A percentile compares a stretch with the other conserved stretches of the same genome.
Conservation (phyloP, 2,797 vertebrate species). For the Takifugu ocellatus region DNA sequence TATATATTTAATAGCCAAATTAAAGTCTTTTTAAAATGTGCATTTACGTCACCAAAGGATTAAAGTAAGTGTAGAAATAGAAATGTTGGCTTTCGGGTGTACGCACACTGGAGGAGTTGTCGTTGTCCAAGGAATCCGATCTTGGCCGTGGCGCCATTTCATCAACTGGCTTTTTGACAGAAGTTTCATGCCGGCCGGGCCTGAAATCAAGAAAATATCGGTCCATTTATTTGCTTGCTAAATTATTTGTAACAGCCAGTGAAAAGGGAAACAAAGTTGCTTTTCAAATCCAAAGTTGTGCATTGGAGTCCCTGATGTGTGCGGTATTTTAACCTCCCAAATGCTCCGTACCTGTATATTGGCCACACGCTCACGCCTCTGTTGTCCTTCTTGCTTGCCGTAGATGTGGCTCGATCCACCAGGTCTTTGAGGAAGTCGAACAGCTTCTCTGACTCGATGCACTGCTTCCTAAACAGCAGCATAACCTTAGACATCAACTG, state of each 20-base stretch:
- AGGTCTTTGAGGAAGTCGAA: constrained; percentile 76
- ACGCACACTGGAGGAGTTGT: constrained; percentile 52
- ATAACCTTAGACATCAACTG: not conserved
- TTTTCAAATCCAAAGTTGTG: too few species aligned
- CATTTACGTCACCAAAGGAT: too few species aligned
- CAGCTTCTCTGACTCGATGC: constrained; percentile 74
- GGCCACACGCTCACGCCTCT: constrained; percentile 60
- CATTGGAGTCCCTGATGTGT: not conserved
- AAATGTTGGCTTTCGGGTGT: not conserved
- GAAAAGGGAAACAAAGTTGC: too few species aligned
- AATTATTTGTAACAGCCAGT: too few species aligned
- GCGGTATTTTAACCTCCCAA: not conserved
- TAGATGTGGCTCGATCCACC: constrained; percentile 47
- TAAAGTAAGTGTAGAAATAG: too few species aligned
- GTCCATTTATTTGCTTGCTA: not conserved
- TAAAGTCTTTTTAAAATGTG: too few species aligned
- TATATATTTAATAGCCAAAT: too few species aligned
- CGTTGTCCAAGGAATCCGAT: constrained; percentile 30
- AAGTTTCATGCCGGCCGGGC: constrained; percentile 28
- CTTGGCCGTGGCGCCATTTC: constrained; percentile 21
- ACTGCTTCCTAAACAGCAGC: constrained; percentile 67
- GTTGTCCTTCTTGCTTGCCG: constrained; percentile 49
- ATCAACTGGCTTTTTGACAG: constrained; percentile 36
- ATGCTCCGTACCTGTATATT: constrained; percentile 56
- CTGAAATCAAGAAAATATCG: constrained; percentile 22